Evolutionary conservation across 2,113 vertebrate species (phyloP).

Genomic region (Cettia cetti): DNA sequence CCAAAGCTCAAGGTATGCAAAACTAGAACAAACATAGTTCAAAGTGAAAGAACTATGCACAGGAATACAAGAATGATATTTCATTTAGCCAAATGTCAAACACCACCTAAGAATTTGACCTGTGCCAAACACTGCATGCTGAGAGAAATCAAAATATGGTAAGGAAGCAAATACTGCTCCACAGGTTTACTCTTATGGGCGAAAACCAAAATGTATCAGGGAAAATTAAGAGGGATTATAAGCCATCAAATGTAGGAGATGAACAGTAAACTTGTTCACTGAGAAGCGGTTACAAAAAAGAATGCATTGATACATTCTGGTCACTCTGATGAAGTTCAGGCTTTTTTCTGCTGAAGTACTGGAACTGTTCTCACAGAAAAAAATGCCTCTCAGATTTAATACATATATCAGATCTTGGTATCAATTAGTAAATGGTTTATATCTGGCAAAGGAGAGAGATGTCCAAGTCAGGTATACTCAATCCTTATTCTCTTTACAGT

Average conservation of each 20-base stretch:
- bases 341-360: background rate
- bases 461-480: background rate
- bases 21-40: background rate
- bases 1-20: background rate
- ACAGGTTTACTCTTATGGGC: background rate
- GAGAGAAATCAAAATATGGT: background rate
- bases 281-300: background rate
- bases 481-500: background rate
- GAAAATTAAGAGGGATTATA: background rate
- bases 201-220: background rate
- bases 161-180: background rate
- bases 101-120: background rate
- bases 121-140: background rate
- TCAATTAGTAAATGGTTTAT: background rate
- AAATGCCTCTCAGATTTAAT: background rate
- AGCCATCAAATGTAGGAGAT: background rate
- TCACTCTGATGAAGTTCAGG: background rate
- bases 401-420: background rate
- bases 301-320: background rate
- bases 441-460: background rate
- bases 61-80: background rate
- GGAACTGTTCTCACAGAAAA: background rate
- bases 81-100: background rate
- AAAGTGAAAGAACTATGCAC: background rate
- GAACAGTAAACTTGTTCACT: background rate